A percentile compares a stretch with the other conserved stretches of the same genome.
Evolutionary conservation across 1,140 invertebrate species (phyloP).

Genomic region (Carposina sasakii): DNA sequence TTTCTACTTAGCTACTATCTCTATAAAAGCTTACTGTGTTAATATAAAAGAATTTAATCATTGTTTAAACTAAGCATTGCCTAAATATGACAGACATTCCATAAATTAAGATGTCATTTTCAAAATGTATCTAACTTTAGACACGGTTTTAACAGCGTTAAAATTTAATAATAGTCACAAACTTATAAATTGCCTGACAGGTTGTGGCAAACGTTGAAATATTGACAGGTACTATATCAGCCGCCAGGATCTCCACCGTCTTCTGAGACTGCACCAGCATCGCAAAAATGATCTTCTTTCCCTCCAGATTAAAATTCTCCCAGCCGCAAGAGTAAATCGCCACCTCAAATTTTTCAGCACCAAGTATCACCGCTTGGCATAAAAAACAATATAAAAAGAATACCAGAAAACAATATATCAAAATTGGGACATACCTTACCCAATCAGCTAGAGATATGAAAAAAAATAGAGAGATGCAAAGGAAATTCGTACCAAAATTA

Average conservation of each 20-base stretch:
- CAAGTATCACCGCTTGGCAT: conserved; percentile 46
- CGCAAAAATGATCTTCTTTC: conserved; percentile 39
- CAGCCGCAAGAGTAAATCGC: conserved; percentile 56
- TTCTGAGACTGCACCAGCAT: conserved; percentile 46
- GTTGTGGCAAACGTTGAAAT: conserved; percentile 53
- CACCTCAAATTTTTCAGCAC: conserved; percentile 41
- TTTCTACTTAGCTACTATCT: too few species aligned
- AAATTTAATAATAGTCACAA: conserved; percentile 55
- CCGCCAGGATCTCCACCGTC: conserved; percentile 43
- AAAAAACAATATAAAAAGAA: conserved; percentile 60
- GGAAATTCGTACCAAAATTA: conserved; percentile 45
- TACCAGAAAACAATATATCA: conserved; percentile 45
- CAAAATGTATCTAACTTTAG: too few species aligned
- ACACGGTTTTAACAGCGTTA: too few species aligned
- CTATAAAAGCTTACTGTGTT: too few species aligned
- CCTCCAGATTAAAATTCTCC: conserved; percentile 47
- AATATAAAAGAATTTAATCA: too few species aligned
- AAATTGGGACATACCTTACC: conserved; percentile 38
- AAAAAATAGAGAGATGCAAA: conserved; percentile 48
- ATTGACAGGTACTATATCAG: conserved; percentile 57
- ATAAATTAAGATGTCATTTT: too few species aligned
- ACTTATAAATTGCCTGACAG: conserved; percentile 51
- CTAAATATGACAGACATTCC: too few species aligned
- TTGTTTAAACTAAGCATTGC: too few species aligned
- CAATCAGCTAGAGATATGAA: conserved; percentile 41